phyloP scores from a whole-genome alignment of 1,140 invertebrate genomes.

The Coptotermes formosanus region DNA sequence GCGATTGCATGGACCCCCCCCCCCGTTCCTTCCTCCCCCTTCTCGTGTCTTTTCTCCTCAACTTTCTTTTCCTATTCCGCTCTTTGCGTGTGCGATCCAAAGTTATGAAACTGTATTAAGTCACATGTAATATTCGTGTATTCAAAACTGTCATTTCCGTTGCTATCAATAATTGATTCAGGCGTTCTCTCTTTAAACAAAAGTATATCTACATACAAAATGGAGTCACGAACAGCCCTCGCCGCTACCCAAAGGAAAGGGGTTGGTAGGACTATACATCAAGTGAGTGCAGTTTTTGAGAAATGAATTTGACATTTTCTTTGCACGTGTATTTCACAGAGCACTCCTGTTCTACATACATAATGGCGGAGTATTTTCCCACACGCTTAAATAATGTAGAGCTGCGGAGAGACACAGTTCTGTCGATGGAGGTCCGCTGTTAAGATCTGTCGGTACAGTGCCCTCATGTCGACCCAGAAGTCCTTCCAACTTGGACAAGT shows the following conservation, averaged over 20 bases:
- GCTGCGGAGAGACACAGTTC: not conserved
- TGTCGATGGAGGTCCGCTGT: not conserved
- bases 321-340: conserved; percentile 7
- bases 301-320: conserved; percentile 18
- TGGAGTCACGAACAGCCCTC: not conserved
- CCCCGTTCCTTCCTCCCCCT: too few species aligned
- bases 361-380: not conserved
- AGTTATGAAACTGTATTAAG: conserved; percentile 13
- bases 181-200: conserved; percentile 11
- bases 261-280: not conserved
- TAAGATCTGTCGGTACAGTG: not conserved
- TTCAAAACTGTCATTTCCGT: conserved; percentile 10
- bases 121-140: conserved; percentile 16
- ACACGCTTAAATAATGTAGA: not conserved
- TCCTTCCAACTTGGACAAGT: too few species aligned
- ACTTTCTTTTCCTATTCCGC: not conserved
- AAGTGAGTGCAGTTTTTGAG: conserved; percentile 5
- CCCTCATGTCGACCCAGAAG: not conserved
- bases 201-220: conserved; percentile 14
- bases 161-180: conserved; percentile 6
- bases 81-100: not conserved
- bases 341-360: not conserved
- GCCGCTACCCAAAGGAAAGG: conserved; percentile 1
- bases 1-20: too few species aligned
- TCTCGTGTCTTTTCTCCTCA: not conserved